Conservation (phyloP, 2,113 vertebrate species). For the Pedionomus torquatus region DNA sequence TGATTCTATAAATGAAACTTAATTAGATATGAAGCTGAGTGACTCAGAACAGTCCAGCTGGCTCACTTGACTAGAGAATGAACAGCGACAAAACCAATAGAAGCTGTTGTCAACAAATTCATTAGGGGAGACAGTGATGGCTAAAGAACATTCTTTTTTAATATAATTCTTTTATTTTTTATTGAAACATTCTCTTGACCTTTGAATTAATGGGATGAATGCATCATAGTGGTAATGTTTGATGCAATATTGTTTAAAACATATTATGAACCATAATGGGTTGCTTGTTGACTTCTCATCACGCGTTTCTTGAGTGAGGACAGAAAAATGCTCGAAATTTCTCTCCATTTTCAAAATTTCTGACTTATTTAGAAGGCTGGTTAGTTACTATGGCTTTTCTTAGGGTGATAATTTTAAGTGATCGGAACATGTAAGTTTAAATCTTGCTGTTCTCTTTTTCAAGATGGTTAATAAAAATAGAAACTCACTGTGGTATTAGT, state of each 20-base stretch:
- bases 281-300: not conserved
- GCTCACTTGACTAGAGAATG: not conserved
- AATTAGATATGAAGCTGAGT: constrained; percentile 23
- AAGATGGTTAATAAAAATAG: not conserved
- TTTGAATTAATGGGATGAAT: not conserved
- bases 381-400: not conserved
- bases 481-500: not conserved
- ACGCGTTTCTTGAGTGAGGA: not conserved
- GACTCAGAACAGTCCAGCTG: constrained; percentile 37
- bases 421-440: not conserved
- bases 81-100: not conserved
- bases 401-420: not conserved
- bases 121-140: not conserved
- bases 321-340: not conserved
- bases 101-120: not conserved
- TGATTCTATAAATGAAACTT: constrained; percentile 21
- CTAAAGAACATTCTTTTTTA: not conserved
- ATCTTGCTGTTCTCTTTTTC: not conserved
- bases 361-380: not conserved
- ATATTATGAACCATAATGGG: not conserved
- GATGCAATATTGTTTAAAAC: not conserved
- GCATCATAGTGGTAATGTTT: not conserved
- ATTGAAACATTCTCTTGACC: not conserved
- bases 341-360: not conserved
- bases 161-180: not conserved